Evolutionary conservation across 2,888 invertebrate species (phyloP), one percentile per base, ranked within the genome.

Genomic region (Nysson spinosus): DNA sequence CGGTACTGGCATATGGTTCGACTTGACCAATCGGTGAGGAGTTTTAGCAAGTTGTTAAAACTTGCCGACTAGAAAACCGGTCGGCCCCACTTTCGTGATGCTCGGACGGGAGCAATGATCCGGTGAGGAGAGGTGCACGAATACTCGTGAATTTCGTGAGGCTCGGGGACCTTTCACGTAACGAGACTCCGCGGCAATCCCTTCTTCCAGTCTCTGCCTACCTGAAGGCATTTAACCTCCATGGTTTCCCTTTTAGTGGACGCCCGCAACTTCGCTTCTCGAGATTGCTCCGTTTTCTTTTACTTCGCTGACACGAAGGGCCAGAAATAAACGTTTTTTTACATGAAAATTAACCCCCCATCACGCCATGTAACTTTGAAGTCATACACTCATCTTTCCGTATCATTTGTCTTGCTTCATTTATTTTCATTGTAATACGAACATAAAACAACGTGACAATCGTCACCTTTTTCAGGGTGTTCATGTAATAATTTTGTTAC

Each of bases 51-150:
- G 1, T 26, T 52, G 47, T 51, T 28, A 30, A 28, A 44, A 42
- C 49, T 44, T 16, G 12, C 14, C 47, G 47, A 60, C 62, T 30
- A 32, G 54, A 56, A 28, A 75, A 72, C 75, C 75, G 75, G 75
- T 75, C 67, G 67, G 47, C 62, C 75, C 60, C 75, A 61, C 69
- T 47, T 34, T 28, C 50, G 11, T 9, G 17, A 6, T 52, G n/a
- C n/a, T n/a, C 30, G 22, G 32, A 63, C 65, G 56, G 55, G 71
- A 62, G 65, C 52, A 58, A 61, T 61, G 65, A 43, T 58, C 58
- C 43, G 35, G 14, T 19, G 43, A 34, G 50, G 55, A 54, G 40
- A 64, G 56, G 56, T 50, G 43, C 40, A 26, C 54, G 35, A 51
- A 42, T 39, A n/a, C 51, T 51, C 51, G 52, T 57, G 70, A 54